A percentile compares a stretch with the other conserved stretches of the same genome.
Conservation (phyloP, 1,140 invertebrate genomes). For the Brachionus rubens region DNA sequence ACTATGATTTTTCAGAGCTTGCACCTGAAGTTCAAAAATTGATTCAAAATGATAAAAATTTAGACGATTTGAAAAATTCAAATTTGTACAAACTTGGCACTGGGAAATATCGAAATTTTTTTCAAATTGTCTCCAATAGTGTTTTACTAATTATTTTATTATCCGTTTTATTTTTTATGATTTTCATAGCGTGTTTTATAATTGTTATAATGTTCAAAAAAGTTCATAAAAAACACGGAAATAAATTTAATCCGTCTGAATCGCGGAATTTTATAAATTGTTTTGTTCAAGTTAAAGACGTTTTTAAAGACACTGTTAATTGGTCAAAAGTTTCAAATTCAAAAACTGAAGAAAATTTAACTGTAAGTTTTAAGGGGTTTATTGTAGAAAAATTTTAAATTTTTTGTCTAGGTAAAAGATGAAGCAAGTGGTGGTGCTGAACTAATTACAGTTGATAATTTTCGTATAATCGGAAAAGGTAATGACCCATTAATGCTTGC, state of each 20-base stretch:
- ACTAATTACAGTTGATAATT: neutral
- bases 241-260: neutral
- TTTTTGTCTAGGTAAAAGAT: constrained; percentile 6
- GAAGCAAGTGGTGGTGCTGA: neutral
- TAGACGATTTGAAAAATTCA: neutral
- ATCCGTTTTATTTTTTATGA: constrained; percentile 22
- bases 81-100: constrained; percentile 3
- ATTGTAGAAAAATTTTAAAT: neutral
- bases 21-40: neutral
- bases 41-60: neutral
- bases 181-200: constrained; percentile 10
- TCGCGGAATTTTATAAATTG: neutral
- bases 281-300: neutral
- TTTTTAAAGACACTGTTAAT: neutral
- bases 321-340: neutral
- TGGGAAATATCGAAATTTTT: constrained; percentile 10
- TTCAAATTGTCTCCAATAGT: constrained; percentile 21
- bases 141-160: constrained; percentile 6
- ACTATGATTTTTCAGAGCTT: neutral
- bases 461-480: neutral
- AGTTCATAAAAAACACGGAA: neutral
- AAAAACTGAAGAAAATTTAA: neutral
- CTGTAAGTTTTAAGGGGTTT: neutral
- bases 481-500: neutral
- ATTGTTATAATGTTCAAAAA: constrained; percentile 31